Evolutionary conservation across 1,140 invertebrate species (phyloP).

Genomic region (Ephestia elutella): DNA sequence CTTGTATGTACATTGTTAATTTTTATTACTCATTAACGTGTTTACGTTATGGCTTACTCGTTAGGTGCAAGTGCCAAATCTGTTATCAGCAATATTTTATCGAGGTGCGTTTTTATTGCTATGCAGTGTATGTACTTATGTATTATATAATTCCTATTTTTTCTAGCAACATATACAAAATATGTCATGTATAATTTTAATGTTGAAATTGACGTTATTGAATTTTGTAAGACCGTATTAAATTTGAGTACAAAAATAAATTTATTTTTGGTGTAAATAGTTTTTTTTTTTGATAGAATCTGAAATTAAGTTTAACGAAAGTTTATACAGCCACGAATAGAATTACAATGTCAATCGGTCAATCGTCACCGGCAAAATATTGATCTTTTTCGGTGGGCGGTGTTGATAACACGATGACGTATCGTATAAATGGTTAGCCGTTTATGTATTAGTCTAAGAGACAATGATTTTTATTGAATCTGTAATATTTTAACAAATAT

Average conservation of each 20-base stretch:
- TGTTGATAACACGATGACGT: constrained; percentile 17
- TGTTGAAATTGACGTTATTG: too few species aligned
- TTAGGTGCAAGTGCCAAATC: constrained; percentile 46
- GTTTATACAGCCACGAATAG: too few species aligned
- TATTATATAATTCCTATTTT: background rate
- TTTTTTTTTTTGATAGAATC: too few species aligned
- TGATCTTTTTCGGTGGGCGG: too few species aligned
- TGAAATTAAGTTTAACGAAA: too few species aligned
- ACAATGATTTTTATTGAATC: constrained; percentile 67
- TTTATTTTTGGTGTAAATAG: too few species aligned
- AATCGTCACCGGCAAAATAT: too few species aligned
- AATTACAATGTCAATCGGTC: too few species aligned
- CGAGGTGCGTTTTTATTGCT: constrained; percentile 7
- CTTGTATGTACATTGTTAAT: constrained; percentile 27
- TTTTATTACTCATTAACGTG: constrained; percentile 33
- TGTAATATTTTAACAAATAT: constrained; percentile 74
- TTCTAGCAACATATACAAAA: background rate
- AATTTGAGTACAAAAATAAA: too few species aligned
- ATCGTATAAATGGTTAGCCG: constrained; percentile 17
- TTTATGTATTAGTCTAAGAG: constrained; percentile 34
- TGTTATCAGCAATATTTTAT: constrained; percentile 13
- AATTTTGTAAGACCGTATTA: too few species aligned
- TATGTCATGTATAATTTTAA: too few species aligned
- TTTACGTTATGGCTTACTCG: constrained; percentile 37
- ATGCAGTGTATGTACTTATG: background rate